These are phyloP conservation scores for Coboldia fuscipes DNA, from an alignment of 1,140 invertebrate genomes.

Conservation along the genomic window DNA sequence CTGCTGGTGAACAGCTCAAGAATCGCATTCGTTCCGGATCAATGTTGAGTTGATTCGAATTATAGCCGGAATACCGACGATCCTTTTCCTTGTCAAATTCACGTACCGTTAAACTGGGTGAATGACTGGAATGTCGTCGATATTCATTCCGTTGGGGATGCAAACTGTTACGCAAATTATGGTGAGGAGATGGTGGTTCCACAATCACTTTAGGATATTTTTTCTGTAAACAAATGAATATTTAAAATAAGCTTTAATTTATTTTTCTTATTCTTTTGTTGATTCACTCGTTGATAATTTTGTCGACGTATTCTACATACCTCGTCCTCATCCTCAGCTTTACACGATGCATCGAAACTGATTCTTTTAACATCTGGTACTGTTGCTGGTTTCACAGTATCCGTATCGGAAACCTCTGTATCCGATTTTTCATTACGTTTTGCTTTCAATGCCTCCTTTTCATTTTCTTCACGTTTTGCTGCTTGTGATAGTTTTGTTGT, in stretches of 20 bases:
- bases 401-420: conserved; percentile 14
- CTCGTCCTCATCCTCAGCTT: conserved; percentile 22
- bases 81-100: conserved; percentile 22
- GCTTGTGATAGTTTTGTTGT: conserved; percentile 1
- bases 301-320: not conserved
- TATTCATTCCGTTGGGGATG: conserved; percentile 10
- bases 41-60: conserved; percentile 32
- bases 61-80: conserved; percentile 26
- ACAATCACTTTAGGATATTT: conserved; percentile 33
- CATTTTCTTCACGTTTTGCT: not conserved
- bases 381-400: conserved; percentile 3
- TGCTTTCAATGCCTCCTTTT: not conserved
- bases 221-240: not conserved
- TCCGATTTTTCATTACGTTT: conserved; percentile 10
- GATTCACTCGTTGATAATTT: not conserved
- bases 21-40: conserved; percentile 33
- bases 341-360: conserved; percentile 23
- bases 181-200: conserved; percentile 44
- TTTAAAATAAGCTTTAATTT: not conserved
- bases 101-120: conserved; percentile 15
- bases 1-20: conserved; percentile 43
- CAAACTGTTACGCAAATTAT: conserved; percentile 1
- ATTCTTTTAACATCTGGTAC: conserved; percentile 17
- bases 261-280: not conserved
- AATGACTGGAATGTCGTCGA: conserved; percentile 19